phyloP scores from a whole-genome alignment of 53 echinoderm and acorn worm species.

The Stichopus horrens region DNA sequence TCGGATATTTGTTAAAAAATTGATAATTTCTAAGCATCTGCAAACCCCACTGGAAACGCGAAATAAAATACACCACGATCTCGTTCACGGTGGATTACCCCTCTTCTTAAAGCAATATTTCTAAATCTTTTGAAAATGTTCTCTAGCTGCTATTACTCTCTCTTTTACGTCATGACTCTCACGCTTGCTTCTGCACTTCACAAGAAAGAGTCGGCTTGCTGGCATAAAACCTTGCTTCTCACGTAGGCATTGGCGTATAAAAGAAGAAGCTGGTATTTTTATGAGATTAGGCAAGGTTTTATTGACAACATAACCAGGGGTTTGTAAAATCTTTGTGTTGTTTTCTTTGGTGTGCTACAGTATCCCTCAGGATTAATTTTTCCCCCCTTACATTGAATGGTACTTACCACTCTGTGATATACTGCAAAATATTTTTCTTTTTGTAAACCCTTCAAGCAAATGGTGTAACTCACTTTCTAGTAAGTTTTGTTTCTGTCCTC shows the following conservation, averaged over 20 bases:
- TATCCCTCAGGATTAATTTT: slow-evolving; percentile 30
- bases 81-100: no score
- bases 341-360: slow-evolving; percentile 28
- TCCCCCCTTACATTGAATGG: slow-evolving; percentile 33
- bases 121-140: neutral
- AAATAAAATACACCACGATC: no score
- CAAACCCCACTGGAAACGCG: no score
- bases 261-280: slow-evolving; percentile 45
- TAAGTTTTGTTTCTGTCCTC: neutral
- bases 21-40: no score
- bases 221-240: slow-evolving; percentile 28
- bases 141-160: neutral
- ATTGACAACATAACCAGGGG: slow-evolving; percentile 45
- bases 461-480: slow-evolving; percentile 5
- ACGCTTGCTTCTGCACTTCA: slow-evolving; percentile 24
- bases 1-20: no score
- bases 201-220: slow-evolving; percentile 30
- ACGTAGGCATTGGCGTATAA: slow-evolving; percentile 37
- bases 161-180: neutral
- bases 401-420: slow-evolving; percentile 27
- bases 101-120: neutral
- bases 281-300: slow-evolving; percentile 42
- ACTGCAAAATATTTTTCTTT: slow-evolving; percentile 5
- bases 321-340: slow-evolving; percentile 27
- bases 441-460: neutral